phyloP scores from a whole-genome alignment of 2,113 vertebrate genomes.

The Stictonetta naevosa region DNA sequence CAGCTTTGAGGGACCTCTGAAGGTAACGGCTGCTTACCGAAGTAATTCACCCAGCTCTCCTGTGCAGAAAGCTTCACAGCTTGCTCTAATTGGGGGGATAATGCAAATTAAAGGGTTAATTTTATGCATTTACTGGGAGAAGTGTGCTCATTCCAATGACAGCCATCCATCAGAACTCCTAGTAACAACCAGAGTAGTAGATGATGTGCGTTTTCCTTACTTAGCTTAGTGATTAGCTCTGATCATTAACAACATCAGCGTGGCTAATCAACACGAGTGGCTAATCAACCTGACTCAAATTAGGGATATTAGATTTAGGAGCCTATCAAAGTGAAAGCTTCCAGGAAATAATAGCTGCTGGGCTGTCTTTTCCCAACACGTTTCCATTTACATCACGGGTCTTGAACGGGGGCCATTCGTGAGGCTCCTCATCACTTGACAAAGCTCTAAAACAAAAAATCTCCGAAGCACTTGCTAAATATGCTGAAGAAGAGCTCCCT shows the following conservation, averaged over 20 bases:
- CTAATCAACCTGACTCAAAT: conserved; percentile 7
- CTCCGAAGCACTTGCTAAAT: not conserved
- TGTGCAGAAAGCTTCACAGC: not conserved
- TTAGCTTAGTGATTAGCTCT: not conserved
- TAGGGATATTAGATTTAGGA: not conserved
- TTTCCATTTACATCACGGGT: not conserved
- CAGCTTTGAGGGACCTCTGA: not conserved
- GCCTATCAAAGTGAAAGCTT: not conserved
- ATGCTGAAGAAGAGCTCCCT: not conserved
- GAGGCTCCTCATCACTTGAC: not conserved
- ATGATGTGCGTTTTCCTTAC: not conserved
- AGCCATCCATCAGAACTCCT: conserved; percentile 5
- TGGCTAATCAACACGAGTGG: not conserved
- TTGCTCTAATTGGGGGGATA: not conserved
- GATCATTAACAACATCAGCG: not conserved
- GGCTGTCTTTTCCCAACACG: not conserved
- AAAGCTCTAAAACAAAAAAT: not conserved
- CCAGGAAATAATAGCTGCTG: not conserved
- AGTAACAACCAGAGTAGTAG: not conserved
- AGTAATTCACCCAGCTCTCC: not conserved
- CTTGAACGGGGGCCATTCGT: not conserved
- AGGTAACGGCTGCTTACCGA: not conserved
- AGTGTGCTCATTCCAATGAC: not conserved
- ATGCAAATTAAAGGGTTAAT: not conserved
- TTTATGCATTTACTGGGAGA: not conserved